A percentile compares a stretch with the other conserved stretches of the same genome.
phyloP scores from a whole-genome alignment of 2,888 invertebrate species.

The Silvanus unidentatus region DNA sequence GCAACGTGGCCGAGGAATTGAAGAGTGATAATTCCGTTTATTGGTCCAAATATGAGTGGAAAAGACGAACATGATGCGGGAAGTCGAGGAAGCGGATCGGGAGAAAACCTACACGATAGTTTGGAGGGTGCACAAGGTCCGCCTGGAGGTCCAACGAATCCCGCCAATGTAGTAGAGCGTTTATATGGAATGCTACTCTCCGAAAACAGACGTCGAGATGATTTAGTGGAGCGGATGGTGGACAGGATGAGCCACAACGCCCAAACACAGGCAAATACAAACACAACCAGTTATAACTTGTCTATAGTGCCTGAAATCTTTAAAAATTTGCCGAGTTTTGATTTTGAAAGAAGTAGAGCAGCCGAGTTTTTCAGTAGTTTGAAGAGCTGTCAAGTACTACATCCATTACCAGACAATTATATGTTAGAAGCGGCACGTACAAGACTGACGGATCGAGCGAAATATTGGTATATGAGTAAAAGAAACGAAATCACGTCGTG shows the following conservation, averaged over 20 bases:
- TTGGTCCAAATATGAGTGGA: too few relatives aligned
- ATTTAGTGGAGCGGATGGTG: neutral
- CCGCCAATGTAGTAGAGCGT: too few relatives aligned
- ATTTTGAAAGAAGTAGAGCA: neutral
- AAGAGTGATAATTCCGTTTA: too few relatives aligned
- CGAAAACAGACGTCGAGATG: neutral
- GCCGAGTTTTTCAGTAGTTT: neutral
- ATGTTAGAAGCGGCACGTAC: slow-evolving; percentile 10
- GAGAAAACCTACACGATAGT: too few relatives aligned
- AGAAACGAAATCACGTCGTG: neutral
- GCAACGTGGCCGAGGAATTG: too few relatives aligned
- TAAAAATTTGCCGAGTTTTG: neutral
- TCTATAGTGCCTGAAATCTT: neutral
- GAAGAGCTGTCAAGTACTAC: neutral
- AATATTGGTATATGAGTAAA: slow-evolving; percentile 3
- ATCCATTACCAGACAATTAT: slow-evolving; percentile 2
- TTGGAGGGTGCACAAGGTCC: too few relatives aligned
- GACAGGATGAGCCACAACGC: neutral
- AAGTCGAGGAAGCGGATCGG: too few relatives aligned
- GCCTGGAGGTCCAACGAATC: too few relatives aligned
- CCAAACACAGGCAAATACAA: neutral
- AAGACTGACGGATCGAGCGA: neutral
- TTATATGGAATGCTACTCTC: too few relatives aligned
- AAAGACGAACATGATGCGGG: too few relatives aligned
- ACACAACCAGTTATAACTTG: neutral